Conservation (phyloP, 2,797 vertebrate species). For the Enteromius unitaeniatus region DNA sequence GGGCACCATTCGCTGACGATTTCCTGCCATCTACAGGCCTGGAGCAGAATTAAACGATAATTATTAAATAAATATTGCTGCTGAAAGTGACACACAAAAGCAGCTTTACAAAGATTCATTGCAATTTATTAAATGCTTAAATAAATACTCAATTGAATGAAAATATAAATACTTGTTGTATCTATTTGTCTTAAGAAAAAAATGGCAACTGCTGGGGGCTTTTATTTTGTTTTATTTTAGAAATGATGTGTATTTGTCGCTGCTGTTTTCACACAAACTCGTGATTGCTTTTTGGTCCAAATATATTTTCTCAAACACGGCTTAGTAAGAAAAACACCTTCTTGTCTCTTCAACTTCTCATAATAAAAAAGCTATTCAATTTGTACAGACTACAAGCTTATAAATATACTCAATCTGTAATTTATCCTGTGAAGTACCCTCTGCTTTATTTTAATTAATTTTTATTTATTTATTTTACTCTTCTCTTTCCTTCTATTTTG, state of each 20-base stretch:
- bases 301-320: neutral
- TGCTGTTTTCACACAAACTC: neutral
- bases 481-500: too few relatives aligned
- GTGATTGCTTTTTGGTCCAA: neutral
- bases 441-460: too few relatives aligned
- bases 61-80: neutral
- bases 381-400: too few relatives aligned
- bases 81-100: too few relatives aligned
- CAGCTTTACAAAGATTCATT: neutral
- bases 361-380: too few relatives aligned
- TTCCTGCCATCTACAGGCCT: slow-evolving; percentile 34
- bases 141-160: neutral
- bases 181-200: neutral
- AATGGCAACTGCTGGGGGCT: too few relatives aligned
- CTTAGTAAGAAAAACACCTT: neutral
- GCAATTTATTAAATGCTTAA: neutral
- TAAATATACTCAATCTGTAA: too few relatives aligned
- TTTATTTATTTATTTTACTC: too few relatives aligned
- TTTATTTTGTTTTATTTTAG: slow-evolving; percentile 21
- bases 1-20: neutral
- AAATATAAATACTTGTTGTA: neutral
- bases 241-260: too few relatives aligned
- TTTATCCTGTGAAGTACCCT: too few relatives aligned
- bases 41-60: neutral
- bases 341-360: too few relatives aligned